These are phyloP conservation scores for Adelognathus sp. DNA, from an alignment of 2,888 invertebrate genomes.

Conservation along the genomic window DNA sequence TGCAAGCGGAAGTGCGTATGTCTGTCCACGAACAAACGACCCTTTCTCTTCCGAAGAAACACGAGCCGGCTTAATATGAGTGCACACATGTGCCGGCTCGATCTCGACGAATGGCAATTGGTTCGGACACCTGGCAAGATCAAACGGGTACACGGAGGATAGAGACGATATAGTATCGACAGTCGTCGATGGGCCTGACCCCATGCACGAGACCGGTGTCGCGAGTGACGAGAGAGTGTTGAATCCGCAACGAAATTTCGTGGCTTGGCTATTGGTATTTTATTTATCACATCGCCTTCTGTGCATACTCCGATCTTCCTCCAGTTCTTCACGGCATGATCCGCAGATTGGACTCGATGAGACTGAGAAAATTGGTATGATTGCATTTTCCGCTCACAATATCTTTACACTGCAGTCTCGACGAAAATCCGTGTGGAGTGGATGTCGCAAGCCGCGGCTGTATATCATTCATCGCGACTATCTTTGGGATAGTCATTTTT, in stretches of 20 bases:
- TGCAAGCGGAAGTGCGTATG: neutral
- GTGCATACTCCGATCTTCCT: neutral
- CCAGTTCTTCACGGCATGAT: neutral
- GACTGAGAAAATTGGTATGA: slow-evolving; percentile 54
- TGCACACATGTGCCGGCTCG: slow-evolving; percentile 1
- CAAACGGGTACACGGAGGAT: slow-evolving; percentile 21
- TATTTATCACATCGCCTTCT: neutral
- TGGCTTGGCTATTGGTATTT: no score
- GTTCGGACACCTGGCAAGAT: slow-evolving; percentile 52
- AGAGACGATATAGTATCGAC: slow-evolving; percentile 31
- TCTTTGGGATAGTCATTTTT: no score
- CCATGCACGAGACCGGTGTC: slow-evolving; percentile 29
- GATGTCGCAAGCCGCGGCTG: no score
- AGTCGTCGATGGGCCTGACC: slow-evolving; percentile 39
- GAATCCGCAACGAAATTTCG: no score
- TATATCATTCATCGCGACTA: no score
- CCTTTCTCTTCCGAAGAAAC: neutral
- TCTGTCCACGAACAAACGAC: neutral
- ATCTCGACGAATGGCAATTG: slow-evolving; percentile 50
- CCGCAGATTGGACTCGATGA: slow-evolving; percentile 43
- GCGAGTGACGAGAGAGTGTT: neutral
- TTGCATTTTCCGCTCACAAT: neutral
- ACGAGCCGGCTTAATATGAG: slow-evolving; percentile 14
- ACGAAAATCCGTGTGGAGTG: no score
- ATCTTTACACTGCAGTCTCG: neutral